Evolutionary conservation across 2,797 vertebrate species (phyloP), one percentile per base, ranked within the genome.

Genomic region (Setipinna tenuifilis): DNA sequence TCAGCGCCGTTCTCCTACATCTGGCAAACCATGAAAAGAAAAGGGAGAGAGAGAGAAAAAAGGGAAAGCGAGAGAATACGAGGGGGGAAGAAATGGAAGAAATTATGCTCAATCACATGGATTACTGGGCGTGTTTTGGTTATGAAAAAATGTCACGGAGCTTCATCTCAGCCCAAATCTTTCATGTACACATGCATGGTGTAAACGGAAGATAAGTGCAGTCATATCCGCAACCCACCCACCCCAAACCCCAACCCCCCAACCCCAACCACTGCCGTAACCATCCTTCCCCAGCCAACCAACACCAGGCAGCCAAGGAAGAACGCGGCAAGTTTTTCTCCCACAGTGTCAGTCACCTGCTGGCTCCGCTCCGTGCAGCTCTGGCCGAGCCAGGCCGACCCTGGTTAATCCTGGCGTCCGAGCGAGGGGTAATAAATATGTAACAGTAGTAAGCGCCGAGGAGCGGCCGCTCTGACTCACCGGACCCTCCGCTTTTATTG

Each of bases 91-190:
- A 92, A 93, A 92, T 90, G 92, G 62, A 88, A 93, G 92, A 93
- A 93, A 94, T 94, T 91, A 92, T 88, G 90, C 92, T 91, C 94
- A 93, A 92, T 93, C 93, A 93, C 91, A 92, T 88, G 88, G 88
- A 91, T 91, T 90, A 91, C 90, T 90, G 88, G 94, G 91, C 91
- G 92, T 93, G 90, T 93, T 92, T 92, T 92, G 93, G 91, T 91
- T 90, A 91, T 92, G 92, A 91, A 92, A 93, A 92, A 92, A 85
- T 89, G 71, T 21, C 71, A 44, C 10, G 41, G 35, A 31, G 71
- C 71, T 78, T 78, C 71, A 44, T 21, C 31, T 78, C 31, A 44
- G 71, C 71, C 19, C 71, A 44, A 44, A 41, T 50, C 44, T 65
- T 83, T 68, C 46, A 68, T 75, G 48, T 44, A 54, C 28, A 78